Percentiles rank a stretch among this genome's conserved stretches.
Evolutionary conservation across 2,888 invertebrate species (phyloP).

Genomic region (Eupithecia subfuscata): DNA sequence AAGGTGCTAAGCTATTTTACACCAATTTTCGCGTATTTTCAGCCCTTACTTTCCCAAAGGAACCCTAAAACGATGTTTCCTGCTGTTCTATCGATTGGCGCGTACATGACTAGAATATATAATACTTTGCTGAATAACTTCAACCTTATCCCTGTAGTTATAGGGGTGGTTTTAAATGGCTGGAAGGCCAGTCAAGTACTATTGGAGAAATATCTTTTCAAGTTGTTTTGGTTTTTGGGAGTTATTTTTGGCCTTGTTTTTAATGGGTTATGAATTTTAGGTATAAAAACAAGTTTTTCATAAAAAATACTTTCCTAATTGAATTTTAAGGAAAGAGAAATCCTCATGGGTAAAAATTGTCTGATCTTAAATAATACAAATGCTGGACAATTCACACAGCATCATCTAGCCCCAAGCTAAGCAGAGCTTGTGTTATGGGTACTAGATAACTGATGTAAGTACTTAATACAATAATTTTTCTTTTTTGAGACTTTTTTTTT

Average conservation of each 20-base stretch:
- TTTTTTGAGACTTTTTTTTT: no score
- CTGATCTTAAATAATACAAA: no score
- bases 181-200: conserved; percentile 60
- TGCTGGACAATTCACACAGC: no score
- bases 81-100: conserved; percentile 66
- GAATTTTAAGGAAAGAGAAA: no score
- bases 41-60: conserved; percentile 29
- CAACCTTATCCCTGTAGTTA: conserved; percentile 24
- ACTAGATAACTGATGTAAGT: no score
- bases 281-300: no score
- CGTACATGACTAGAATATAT: conserved; percentile 63
- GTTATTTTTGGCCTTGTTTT: conserved; percentile 3
- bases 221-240: conserved; percentile 13
- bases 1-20: conserved; percentile 10
- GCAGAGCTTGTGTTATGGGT: no score
- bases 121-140: conserved; percentile 47
- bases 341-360: no score
- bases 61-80: conserved; percentile 41
- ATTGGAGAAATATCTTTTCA: conserved; percentile 21
- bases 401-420: no score
- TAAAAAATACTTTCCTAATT: no score
- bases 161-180: conserved; percentile 42
- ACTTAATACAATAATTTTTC: no score
- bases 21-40: conserved; percentile 23
- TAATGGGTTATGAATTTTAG: background rate